Evolutionary conservation across 53 echinoderm and acorn worm species (phyloP).

Genomic region (Astropecten irregularis): DNA sequence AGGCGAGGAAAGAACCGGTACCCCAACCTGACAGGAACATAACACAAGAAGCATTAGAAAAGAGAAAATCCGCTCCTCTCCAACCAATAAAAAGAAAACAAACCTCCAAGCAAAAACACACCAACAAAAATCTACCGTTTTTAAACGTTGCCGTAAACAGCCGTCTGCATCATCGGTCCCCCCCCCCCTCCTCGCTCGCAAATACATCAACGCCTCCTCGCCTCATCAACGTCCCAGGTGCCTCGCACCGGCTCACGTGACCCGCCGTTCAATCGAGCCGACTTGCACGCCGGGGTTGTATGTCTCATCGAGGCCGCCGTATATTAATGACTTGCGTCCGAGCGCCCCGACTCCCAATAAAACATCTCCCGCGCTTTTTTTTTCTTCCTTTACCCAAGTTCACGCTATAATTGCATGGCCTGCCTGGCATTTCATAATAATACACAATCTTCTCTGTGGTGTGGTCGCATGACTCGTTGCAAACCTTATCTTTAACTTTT

Average conservation of each 20-base stretch:
- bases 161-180: not conserved
- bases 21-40: no score
- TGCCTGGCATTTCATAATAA: not conserved
- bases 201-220: slow-evolving; percentile 50
- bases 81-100: no score
- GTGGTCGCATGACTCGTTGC: not conserved
- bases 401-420: no score
- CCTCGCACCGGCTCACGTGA: slow-evolving; percentile 42
- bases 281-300: not conserved
- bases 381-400: no score
- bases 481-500: not conserved
- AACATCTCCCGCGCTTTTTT: not conserved
- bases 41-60: no score
- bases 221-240: slow-evolving; percentile 43
- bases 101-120: no score
- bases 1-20: no score
- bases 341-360: not conserved
- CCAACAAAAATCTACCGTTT: no score
- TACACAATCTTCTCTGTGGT: not conserved
- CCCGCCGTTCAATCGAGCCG: slow-evolving; percentile 27
- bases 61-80: no score
- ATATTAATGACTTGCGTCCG: not conserved
- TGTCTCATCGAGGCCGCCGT: slow-evolving; percentile 25
- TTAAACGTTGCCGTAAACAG: not conserved
- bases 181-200: not conserved